phyloP scores from a whole-genome alignment of 2,888 invertebrate species.

The Polietes domitor region DNA sequence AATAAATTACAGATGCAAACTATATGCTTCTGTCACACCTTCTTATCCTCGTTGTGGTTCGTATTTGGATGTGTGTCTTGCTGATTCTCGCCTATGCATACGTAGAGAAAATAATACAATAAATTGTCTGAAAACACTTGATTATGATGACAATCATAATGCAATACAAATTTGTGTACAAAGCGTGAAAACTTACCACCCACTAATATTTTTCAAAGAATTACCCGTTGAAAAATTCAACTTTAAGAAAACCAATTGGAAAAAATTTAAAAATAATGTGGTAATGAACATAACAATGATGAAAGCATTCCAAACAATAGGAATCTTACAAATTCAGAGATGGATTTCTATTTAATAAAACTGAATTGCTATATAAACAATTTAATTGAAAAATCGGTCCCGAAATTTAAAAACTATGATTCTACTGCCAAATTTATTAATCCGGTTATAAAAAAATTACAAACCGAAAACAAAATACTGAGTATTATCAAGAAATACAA shows the following conservation, averaged over 20 bases:
- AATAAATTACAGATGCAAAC: neutral
- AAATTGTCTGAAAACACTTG: conserved; percentile 8
- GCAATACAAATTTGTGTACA: no score
- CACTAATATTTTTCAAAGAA: no score
- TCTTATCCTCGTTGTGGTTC: neutral
- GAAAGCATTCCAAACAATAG: neutral
- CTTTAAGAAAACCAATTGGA: no score
- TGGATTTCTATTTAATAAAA: neutral
- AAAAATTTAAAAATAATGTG: neutral
- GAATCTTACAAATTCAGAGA: conserved; percentile 23
- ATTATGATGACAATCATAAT: neutral
- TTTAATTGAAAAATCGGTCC: neutral
- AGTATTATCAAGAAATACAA: neutral
- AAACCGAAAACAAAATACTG: no score
- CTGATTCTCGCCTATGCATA: neutral
- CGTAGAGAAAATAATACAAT: conserved; percentile 1
- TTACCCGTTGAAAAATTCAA: no score
- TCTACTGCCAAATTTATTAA: neutral
- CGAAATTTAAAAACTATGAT: neutral
- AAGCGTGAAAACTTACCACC: no score
- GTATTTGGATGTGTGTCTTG: neutral
- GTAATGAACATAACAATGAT: neutral
- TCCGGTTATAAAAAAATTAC: neutral
- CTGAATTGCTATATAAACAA: neutral
- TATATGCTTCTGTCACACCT: neutral